Conservation (phyloP, 1,140 invertebrate genomes). For the Nasonia longicornis region DNA sequence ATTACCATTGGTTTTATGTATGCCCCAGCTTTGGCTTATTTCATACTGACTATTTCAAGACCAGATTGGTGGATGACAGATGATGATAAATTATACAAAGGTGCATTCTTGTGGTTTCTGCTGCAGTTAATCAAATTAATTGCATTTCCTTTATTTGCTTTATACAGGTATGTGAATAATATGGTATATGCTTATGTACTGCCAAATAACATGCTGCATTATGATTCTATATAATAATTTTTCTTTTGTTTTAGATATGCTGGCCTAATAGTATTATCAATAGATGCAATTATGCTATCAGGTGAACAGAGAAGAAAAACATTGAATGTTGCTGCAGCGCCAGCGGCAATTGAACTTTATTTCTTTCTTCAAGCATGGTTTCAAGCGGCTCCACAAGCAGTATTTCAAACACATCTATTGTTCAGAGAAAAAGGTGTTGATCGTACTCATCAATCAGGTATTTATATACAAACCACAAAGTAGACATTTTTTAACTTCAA, state of each 20-base stretch:
- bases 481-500: slow-evolving; percentile 8
- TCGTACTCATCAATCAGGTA: slow-evolving; percentile 61
- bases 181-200: slow-evolving; percentile 26
- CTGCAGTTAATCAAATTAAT: slow-evolving; percentile 72
- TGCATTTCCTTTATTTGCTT: slow-evolving; percentile 76
- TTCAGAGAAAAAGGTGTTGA: slow-evolving; percentile 62
- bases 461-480: slow-evolving; percentile 21
- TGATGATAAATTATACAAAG: slow-evolving; percentile 58
- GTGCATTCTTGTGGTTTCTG: slow-evolving; percentile 69
- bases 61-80: slow-evolving; percentile 70
- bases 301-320: slow-evolving; percentile 73
- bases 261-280: slow-evolving; percentile 77
- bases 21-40: slow-evolving; percentile 69
- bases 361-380: slow-evolving; percentile 81
- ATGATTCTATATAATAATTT: background rate
- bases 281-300: slow-evolving; percentile 75
- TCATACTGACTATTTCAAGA: slow-evolving; percentile 71
- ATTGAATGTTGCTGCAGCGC: slow-evolving; percentile 69
- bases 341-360: slow-evolving; percentile 78
- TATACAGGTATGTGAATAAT: slow-evolving; percentile 72
- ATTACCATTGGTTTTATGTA: slow-evolving; percentile 70
- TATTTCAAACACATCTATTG: slow-evolving; percentile 74
- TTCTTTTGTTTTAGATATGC: slow-evolving; percentile 70
- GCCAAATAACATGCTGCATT: background rate
- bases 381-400: slow-evolving; percentile 78